Base-by-base conservation (phyloP, 2,113 vertebrate species). In the Embiotoca jacksoni region DNA sequence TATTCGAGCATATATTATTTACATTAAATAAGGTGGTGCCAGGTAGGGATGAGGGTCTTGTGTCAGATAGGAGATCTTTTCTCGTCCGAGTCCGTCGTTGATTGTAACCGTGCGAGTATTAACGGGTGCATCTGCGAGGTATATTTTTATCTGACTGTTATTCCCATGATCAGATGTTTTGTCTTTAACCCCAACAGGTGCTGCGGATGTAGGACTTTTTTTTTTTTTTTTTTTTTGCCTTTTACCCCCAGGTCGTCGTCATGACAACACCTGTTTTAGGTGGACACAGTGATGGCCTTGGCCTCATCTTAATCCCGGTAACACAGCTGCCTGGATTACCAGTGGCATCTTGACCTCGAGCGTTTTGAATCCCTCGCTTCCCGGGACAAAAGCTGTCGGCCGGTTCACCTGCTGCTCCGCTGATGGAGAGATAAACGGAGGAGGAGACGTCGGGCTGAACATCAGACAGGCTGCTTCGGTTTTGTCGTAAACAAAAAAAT, bases 261-360 rank as follows among this genome's bases (percentile, higher is more conserved):
- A 85, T 84, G 73, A 86, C 32, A 80, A 89, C 79, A 65, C 61
- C 78, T 69, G 80, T 85, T 83, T 85, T 33, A 85, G 67, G 35
- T 68, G 67, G 75, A 74, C 55, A 44, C 65, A 64, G 32, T 36
- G 37, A 64, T 10, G 75, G 61, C 81, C 72, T 78, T 57, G 77
- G 81, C 78, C 71, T 79, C 55, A 9, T 81, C 62, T 76, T 92
- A 91, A 92, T 91, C 89, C 84, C 44, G 70, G 77, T 87, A 91
- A 90, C 85, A 88, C 90, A 92, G 90, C 89, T 92, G 89, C 67
- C 55, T 8, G 89, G 92, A 92, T 93, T 92, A 92, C 72, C 61
- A 60, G 61, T 39, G 23, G 80, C 87, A 86, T 84, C 87, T 88
- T 85, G 85, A 92, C 92, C 92, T 89, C 39, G 53, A 56, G 68